Percentiles rank a stretch among this genome's conserved stretches.
These are phyloP conservation scores for Pelusios castaneus DNA, from an alignment of 2,113 vertebrate species.

Conservation along the genomic window DNA sequence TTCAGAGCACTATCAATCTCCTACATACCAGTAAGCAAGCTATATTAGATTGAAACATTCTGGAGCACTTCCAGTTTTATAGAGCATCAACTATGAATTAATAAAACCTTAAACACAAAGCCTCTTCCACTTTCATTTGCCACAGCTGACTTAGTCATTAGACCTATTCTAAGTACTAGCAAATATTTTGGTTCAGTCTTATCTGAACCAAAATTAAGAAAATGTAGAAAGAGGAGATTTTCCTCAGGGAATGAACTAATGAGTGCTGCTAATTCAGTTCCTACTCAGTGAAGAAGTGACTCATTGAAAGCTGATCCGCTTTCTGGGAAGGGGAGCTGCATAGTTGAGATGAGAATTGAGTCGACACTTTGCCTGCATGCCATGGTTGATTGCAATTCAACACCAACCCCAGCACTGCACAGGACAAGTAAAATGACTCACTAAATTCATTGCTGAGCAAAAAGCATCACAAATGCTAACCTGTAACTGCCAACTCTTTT, in stretches of 20 bases:
- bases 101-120: not conserved
- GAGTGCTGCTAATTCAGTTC: slow-evolving; percentile 5
- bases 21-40: not conserved
- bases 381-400: not conserved
- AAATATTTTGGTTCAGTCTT: not conserved
- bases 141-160: not conserved
- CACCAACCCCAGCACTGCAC: not conserved
- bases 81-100: not conserved
- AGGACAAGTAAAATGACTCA: not conserved
- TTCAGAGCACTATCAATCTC: not conserved
- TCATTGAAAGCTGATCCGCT: slow-evolving; percentile 42
- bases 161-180: not conserved
- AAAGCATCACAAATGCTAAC: not conserved
- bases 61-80: not conserved
- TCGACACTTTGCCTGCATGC: not conserved
- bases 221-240: not conserved
- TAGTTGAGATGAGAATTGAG: not conserved
- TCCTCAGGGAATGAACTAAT: not conserved
- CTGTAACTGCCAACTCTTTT: not conserved
- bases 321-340: not conserved
- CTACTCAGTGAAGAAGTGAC: slow-evolving; percentile 30
- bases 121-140: not conserved
- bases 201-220: not conserved
- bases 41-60: not conserved
- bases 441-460: rapidly evolving